Conservation (phyloP, 2,888 invertebrate species). For the Cheiracanthium punctorium region DNA sequence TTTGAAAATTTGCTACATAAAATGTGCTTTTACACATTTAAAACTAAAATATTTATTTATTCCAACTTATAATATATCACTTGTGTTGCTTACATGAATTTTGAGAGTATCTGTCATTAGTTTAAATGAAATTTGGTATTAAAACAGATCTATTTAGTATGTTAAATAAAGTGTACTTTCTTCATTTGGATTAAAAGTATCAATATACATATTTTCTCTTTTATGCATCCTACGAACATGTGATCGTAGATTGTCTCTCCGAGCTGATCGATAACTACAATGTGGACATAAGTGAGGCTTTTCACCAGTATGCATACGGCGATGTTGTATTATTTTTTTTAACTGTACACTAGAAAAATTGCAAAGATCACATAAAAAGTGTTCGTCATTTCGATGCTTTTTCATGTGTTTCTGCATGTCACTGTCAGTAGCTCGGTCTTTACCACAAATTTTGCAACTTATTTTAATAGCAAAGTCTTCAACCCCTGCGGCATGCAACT, state of each 20-base stretch:
- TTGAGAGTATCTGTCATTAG: not conserved
- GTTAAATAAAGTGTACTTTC: slow-evolving; percentile 34
- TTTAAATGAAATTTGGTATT: not conserved
- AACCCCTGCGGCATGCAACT: slow-evolving; percentile 77
- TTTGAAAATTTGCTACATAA: not conserved
- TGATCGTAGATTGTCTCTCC: slow-evolving; percentile 79
- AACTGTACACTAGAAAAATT: slow-evolving; percentile 79
- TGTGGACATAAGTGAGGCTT: slow-evolving; percentile 80
- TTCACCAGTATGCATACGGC: slow-evolving; percentile 80
- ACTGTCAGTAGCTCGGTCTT: slow-evolving; percentile 78
- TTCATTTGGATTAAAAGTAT: slow-evolving; percentile 79
- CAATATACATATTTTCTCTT: slow-evolving; percentile 79
- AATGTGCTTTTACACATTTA: not conserved
- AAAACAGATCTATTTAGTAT: slow-evolving; percentile 32
- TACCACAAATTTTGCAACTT: slow-evolving; percentile 80
- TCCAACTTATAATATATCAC: not conserved
- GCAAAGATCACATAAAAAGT: slow-evolving; percentile 79
- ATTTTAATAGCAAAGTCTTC: slow-evolving; percentile 59
- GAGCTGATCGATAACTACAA: slow-evolving; percentile 79
- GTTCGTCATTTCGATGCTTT: slow-evolving; percentile 78
- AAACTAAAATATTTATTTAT: not conserved
- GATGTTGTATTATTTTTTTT: slow-evolving; percentile 80
- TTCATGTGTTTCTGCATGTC: slow-evolving; percentile 79
- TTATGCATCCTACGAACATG: slow-evolving; percentile 80
- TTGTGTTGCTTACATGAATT: not conserved